Evolutionary conservation across 2,888 invertebrate species (phyloP).

Genomic region (Drosophila robusta): DNA sequence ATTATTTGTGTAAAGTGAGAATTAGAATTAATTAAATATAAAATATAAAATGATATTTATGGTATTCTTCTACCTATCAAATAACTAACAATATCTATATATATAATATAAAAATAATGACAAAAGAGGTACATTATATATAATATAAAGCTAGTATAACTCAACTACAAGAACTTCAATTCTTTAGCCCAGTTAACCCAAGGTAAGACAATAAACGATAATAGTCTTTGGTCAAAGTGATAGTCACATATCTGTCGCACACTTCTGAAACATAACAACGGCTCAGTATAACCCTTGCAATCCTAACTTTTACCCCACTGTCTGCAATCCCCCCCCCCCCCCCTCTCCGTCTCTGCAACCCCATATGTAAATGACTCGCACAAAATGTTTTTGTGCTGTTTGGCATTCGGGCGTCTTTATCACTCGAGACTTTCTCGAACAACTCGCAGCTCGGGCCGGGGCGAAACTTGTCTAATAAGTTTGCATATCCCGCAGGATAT

Average conservation of each 20-base stretch:
- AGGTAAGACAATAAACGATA: conserved; percentile 12
- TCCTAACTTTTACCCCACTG: conserved; percentile 9
- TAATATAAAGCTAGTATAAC: background rate
- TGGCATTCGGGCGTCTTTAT: conserved; percentile 62
- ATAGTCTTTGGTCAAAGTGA: conserved; percentile 17
- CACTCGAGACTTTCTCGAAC: conserved; percentile 50
- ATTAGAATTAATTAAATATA: no score
- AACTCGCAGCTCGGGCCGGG: conserved; percentile 18
- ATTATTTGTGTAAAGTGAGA: no score
- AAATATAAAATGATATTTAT: no score
- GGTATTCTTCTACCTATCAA: background rate
- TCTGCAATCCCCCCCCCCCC: background rate
- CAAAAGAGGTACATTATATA: no score
- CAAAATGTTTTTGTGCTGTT: conserved; percentile 58
- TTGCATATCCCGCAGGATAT: conserved; percentile 79
- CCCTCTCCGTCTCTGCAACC: background rate
- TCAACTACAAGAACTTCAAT: background rate
- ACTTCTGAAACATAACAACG: background rate
- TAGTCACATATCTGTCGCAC: conserved; percentile 20
- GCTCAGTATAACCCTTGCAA: conserved; percentile 25
- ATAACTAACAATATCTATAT: no score
- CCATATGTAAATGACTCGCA: conserved; percentile 66
- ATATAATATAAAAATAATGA: no score
- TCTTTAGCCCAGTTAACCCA: background rate
- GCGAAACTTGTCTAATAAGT: conserved; percentile 75